phyloP scores from a whole-genome alignment of 2,113 vertebrate species.

The Clarias gariepinus region DNA sequence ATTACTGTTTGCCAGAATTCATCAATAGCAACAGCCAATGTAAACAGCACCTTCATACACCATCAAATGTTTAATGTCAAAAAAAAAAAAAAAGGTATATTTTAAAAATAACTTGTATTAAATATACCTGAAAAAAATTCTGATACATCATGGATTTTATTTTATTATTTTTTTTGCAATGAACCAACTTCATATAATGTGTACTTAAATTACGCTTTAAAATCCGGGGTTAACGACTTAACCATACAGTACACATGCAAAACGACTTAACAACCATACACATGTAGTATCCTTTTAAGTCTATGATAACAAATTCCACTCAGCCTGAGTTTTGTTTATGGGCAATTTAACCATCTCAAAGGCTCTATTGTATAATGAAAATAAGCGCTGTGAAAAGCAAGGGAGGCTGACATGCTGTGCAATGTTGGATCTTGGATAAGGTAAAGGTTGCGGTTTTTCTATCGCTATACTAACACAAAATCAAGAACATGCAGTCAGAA shows the following conservation, averaged over 20 bases:
- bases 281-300: slow-evolving; percentile 29
- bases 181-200: background rate
- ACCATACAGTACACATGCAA: too few species aligned
- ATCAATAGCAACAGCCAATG: background rate
- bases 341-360: slow-evolving; percentile 44
- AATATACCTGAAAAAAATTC: background rate
- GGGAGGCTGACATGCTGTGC: slow-evolving; percentile 5
- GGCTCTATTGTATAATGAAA: slow-evolving; percentile 34
- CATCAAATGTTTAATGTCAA: background rate
- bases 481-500: background rate
- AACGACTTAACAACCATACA: background rate
- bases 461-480: background rate
- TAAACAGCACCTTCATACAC: background rate
- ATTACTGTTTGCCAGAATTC: background rate
- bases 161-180: background rate
- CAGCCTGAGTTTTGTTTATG: slow-evolving; percentile 24
- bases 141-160: background rate
- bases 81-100: background rate
- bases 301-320: slow-evolving; percentile 36
- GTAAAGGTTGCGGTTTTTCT: background rate
- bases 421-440: background rate
- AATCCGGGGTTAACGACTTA: background rate
- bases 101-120: background rate
- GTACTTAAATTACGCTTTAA: background rate
- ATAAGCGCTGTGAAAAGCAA: slow-evolving; percentile 4